Conservation (phyloP, 1,140 invertebrate genomes). For the Atta cephalotes region DNA sequence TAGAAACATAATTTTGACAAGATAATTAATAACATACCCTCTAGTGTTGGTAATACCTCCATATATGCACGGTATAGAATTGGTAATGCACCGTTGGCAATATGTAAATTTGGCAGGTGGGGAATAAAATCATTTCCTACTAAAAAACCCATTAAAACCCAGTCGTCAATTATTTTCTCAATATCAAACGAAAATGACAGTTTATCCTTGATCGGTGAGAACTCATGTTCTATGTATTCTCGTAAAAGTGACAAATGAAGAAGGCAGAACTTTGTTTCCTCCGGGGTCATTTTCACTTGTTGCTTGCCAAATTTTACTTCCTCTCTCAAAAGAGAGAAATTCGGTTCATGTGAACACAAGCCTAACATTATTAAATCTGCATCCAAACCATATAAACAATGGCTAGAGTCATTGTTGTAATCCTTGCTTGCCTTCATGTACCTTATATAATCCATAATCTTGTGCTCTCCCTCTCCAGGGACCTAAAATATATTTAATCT, state of each 20-base stretch:
- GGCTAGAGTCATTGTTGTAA: conserved; percentile 95
- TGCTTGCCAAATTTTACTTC: conserved; percentile 93
- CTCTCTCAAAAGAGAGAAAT: conserved; percentile 96
- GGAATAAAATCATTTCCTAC: conserved; percentile 99
- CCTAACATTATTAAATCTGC: conserved; percentile 98
- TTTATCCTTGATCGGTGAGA: conserved; percentile 91
- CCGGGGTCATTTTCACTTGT: conserved; percentile 89
- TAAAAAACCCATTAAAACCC: conserved; percentile 97
- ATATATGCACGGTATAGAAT: conserved; percentile 96
- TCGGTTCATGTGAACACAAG: conserved; percentile 96
- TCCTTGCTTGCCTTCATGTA: conserved; percentile 93
- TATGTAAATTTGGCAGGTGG: conserved; percentile 97
- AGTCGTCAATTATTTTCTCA: conserved; percentile 92
- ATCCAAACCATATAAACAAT: conserved; percentile 98
- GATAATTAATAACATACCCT: conserved; percentile 87
- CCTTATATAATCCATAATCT: conserved; percentile 99
- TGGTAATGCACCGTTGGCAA: conserved; percentile 95
- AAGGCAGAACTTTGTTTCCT: conserved; percentile 97
- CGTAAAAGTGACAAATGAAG: conserved; percentile 96
- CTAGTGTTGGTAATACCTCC: conserved; percentile 93
- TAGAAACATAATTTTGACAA: background rate
- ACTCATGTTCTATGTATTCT: conserved; percentile 98
- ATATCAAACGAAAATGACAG: conserved; percentile 85
- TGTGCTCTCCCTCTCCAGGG: conserved; percentile 99
- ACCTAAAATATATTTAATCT: conserved; percentile 87